A percentile compares a stretch with the other conserved stretches of the same genome.
Evolutionary conservation across 2,113 vertebrate species (phyloP).

Genomic region (Myotis davidii): DNA sequence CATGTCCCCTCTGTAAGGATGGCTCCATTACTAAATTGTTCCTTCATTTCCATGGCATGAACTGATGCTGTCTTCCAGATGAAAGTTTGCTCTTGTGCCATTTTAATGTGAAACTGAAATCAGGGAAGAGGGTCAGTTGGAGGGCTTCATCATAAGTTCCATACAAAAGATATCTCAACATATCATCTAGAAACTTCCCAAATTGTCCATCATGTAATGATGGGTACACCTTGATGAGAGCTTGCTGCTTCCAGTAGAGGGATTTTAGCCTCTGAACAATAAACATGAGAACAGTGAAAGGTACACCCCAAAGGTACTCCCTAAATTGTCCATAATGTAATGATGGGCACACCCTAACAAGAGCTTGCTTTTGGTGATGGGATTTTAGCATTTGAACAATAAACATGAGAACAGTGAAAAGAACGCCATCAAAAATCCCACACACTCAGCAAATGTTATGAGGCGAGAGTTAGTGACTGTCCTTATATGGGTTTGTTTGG

Average conservation of each 20-base stretch:
- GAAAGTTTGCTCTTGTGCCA: background rate
- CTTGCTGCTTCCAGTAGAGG: background rate
- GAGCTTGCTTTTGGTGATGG: background rate
- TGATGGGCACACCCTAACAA: background rate
- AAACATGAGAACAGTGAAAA: background rate
- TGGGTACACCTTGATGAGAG: background rate
- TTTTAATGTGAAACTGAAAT: conserved; percentile 47
- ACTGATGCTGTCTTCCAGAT: background rate
- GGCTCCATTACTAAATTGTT: background rate
- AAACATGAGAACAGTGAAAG: background rate
- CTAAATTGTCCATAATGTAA: too few species aligned
- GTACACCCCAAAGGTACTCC: too few species aligned
- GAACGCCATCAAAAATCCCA: background rate
- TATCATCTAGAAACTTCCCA: background rate
- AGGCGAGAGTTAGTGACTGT: background rate
- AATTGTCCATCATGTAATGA: background rate
- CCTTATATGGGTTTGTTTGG: background rate
- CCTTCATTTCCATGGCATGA: background rate
- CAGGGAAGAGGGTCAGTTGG: background rate
- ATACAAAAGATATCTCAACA: background rate
- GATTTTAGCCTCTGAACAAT: background rate
- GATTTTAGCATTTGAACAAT: background rate
- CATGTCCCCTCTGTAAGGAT: background rate
- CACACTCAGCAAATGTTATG: background rate
- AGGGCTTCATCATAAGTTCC: background rate